Evolutionary conservation across 2,888 invertebrate species (phyloP), one percentile per base, ranked within the genome.

Genomic region (Labia minor): DNA sequence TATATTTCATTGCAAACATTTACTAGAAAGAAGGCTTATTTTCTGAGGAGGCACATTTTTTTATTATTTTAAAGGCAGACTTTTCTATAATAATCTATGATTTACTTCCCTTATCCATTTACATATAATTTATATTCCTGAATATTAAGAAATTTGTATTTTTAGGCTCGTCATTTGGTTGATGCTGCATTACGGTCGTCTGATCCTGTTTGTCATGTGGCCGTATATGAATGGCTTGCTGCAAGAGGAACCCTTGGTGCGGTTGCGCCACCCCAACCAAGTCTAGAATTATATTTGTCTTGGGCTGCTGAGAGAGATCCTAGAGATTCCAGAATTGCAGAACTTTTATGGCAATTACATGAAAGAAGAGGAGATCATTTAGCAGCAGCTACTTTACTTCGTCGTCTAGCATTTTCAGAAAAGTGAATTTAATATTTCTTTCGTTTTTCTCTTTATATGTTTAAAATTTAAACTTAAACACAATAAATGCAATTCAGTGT

Each of bases 291-390:
- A 21, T 94, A 89, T 77, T 79, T 95, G 62, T 75, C 78, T 16
- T 76, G 77, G 18, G 78, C 78, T 65, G 78, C 78, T 1, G 73
- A 76, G 69, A 80, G 80, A 67, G 80, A 81, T 76, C 83, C 86
- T 8, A 82, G 87, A 64, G 78, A 84, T 71, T 77, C 84, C 0
- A 80, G 81, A 71, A 78, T 88, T 19, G 82, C 90, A 70, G 93
- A 96, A 76, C 80, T 98, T 70, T 79, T 98, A 67, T 98, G 98
- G 97, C 94, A 94, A 78, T 95, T 91, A 76, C 95, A 97, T 74
- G 96, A 98, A 78, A 89, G 90, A 76, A 89, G 88, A 74, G 89
- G 89, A 21, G 93, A 96, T 76, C 97, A 95, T 75, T 85, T 90
- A 1, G 89, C 92, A 10, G 98, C 98, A 1, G 95, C 98, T 0